A percentile compares a stretch with the other conserved stretches of the same genome.
These are phyloP conservation scores for Chaenogobius annularis DNA, from an alignment of 2,113 vertebrate species.

Conservation along the genomic window DNA sequence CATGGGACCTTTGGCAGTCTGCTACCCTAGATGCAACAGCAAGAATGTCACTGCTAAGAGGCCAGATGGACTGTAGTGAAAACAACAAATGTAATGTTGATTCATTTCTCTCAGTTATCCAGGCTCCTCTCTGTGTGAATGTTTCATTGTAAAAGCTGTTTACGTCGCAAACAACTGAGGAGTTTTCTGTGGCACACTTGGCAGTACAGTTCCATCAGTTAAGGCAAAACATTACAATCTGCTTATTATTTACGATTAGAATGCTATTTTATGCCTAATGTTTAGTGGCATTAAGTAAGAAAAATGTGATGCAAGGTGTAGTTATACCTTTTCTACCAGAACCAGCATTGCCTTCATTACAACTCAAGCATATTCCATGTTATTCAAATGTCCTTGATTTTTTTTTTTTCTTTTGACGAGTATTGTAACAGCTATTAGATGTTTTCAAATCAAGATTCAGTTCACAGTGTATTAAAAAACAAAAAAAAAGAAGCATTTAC, in stretches of 20 bases:
- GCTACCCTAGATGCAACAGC: constrained; percentile 3
- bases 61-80: constrained; percentile 11
- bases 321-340: too few relatives aligned
- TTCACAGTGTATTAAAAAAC: too few relatives aligned
- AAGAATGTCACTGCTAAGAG: not conserved
- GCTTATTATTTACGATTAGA: not conserved
- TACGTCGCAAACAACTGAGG: not conserved
- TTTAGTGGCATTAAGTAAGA: not conserved
- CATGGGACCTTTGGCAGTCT: constrained; percentile 6
- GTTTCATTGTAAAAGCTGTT: constrained; percentile 11
- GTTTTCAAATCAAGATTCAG: too few relatives aligned
- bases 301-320: too few relatives aligned
- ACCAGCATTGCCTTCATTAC: too few relatives aligned
- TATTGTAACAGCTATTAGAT: too few relatives aligned
- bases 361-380: too few relatives aligned
- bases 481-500: too few relatives aligned
- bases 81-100: constrained; percentile 12
- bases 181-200: not conserved
- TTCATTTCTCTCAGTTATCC: not conserved
- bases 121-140: constrained; percentile 1
- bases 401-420: too few relatives aligned
- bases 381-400: too few relatives aligned
- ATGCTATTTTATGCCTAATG: not conserved
- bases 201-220: not conserved
- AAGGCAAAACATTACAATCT: not conserved